phyloP scores from a whole-genome alignment of 2,797 vertebrate species.

The Eremophila alpestris region DNA sequence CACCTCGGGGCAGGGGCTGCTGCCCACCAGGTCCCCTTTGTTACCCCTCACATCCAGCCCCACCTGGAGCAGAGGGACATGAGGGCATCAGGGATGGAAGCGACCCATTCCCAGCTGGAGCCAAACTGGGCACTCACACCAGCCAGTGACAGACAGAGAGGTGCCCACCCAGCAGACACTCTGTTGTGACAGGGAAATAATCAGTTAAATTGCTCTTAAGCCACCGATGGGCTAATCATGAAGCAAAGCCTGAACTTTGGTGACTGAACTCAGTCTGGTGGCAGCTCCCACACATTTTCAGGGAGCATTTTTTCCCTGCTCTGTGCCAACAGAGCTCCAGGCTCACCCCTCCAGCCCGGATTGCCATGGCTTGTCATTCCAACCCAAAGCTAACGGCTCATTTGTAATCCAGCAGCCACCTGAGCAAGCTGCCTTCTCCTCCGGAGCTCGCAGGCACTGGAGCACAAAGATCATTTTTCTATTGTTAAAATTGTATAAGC shows the following conservation, averaged over 20 bases:
- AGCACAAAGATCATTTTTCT: conserved; percentile 80
- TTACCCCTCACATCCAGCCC: not conserved
- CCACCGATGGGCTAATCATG: conserved; percentile 84
- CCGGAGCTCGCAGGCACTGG: conserved; percentile 63
- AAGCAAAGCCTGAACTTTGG: conserved; percentile 77
- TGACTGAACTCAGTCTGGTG: not conserved
- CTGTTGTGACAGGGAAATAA: conserved; percentile 80
- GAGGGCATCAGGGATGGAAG: no score
- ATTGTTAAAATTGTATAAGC: conserved; percentile 78
- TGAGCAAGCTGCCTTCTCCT: conserved; percentile 73
- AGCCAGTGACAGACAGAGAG: not conserved
- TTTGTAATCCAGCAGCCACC: conserved; percentile 83
- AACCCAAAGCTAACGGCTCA: conserved; percentile 81
- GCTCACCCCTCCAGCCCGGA: conserved; percentile 74
- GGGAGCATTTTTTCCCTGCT: not conserved
- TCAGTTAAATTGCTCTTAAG: conserved; percentile 83
- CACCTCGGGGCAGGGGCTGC: not conserved
- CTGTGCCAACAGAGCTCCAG: conserved; percentile 8
- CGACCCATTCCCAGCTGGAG: not conserved
- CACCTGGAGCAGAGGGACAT: fast-evolving
- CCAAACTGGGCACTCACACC: not conserved
- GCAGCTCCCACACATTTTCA: not conserved
- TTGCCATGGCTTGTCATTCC: conserved; percentile 88
- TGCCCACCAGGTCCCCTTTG: not conserved
- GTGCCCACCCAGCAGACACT: not conserved